A percentile compares a stretch with the other conserved stretches of the same genome.
Evolutionary conservation across 1,140 invertebrate species (phyloP).

Genomic region (Drosophila ohnishii): DNA sequence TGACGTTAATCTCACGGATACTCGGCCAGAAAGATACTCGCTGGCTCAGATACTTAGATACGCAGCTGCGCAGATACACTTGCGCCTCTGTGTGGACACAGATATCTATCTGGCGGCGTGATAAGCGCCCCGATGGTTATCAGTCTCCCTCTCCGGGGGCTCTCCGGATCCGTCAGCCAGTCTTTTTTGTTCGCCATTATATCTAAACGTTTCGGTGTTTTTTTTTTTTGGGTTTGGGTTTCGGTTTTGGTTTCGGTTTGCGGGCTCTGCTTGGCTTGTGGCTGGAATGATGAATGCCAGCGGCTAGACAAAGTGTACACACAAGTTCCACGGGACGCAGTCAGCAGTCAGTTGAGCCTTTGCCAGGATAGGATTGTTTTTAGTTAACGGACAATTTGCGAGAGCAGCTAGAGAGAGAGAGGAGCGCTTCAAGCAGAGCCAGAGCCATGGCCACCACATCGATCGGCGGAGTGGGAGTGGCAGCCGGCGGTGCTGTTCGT

Average conservation of each 20-base stretch:
- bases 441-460: conserved; percentile 45
- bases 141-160: conserved; percentile 40
- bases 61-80: conserved; percentile 36
- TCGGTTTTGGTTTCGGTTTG: background rate
- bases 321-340: conserved; percentile 41
- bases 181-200: conserved; percentile 59
- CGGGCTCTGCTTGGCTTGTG: conserved; percentile 17
- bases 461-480: conserved; percentile 18
- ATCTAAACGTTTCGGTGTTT: conserved; percentile 45
- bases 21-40: conserved; percentile 11
- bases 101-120: conserved; percentile 46
- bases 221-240: conserved; percentile 2
- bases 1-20: conserved; percentile 69
- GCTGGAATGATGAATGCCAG: conserved; percentile 69
- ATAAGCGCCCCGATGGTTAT: conserved; percentile 75
- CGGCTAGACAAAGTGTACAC: conserved; percentile 52
- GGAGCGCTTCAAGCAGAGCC: background rate
- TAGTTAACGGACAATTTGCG: background rate
- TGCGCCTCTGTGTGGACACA: conserved; percentile 22
- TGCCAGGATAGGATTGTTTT: background rate
- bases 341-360: background rate
- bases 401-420: background rate
- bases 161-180: conserved; percentile 18
- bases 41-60: conserved; percentile 21
- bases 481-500: conserved; percentile 39